phyloP scores from a whole-genome alignment of 2,888 invertebrate species.

The Dasysyrphus albostriatus region DNA sequence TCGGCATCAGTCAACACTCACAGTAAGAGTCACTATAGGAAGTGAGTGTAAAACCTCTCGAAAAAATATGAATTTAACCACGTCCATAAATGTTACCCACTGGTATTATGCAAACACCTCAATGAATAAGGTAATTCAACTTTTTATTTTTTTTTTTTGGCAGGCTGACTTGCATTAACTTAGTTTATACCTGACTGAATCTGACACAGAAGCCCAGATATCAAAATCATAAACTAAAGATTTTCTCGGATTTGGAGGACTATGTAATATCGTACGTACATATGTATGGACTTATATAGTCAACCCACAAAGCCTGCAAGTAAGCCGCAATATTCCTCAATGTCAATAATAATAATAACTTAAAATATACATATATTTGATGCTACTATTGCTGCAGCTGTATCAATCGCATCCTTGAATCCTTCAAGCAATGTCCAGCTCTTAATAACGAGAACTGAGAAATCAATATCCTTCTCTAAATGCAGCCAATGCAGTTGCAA shows the following conservation, averaged over 20 bases:
- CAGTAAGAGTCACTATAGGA: conserved; percentile 21
- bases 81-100: conserved; percentile 45
- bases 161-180: conserved; percentile 45
- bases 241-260: conserved; percentile 17
- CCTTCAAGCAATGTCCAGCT: conserved; percentile 50
- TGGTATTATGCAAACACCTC: conserved; percentile 58
- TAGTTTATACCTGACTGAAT: conserved; percentile 52
- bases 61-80: conserved; percentile 21
- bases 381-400: background rate
- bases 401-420: conserved; percentile 19
- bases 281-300: too few relatives aligned
- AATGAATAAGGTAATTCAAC: conserved; percentile 49
- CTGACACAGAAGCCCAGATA: conserved; percentile 29
- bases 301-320: conserved; percentile 40
- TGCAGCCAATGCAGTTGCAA: conserved; percentile 44
- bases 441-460: conserved; percentile 51
- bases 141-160: conserved; percentile 43
- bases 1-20: background rate
- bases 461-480: conserved; percentile 64
- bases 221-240: conserved; percentile 42
- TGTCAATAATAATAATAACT: conserved; percentile 62
- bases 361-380: conserved; percentile 8
- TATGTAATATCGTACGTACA: background rate
- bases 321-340: conserved; percentile 57
- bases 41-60: background rate